Conservation (phyloP, 2,113 vertebrate species). For the Ailurus styani region DNA sequence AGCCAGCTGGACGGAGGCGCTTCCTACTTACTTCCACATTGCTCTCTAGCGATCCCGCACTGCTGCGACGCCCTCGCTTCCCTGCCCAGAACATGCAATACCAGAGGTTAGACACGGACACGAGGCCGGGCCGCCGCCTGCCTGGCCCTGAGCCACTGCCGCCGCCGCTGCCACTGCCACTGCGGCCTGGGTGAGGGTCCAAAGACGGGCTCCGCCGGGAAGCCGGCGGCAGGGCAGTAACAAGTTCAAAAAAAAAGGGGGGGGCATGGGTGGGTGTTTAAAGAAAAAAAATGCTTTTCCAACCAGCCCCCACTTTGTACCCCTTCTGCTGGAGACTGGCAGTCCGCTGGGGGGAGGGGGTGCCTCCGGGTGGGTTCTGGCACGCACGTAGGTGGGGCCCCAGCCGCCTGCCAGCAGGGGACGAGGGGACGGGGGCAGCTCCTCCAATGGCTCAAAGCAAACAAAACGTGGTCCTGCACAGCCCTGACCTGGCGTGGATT, state of each 20-base stretch:
- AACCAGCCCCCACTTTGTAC: neutral
- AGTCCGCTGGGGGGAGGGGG: neutral
- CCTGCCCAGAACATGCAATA: slow-evolving; percentile 99
- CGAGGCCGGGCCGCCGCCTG: slow-evolving; percentile 80
- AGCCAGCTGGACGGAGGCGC: slow-evolving; percentile 86
- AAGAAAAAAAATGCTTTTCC: neutral
- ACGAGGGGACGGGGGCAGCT: neutral
- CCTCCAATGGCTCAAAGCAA: neutral
- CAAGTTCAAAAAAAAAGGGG: neutral
- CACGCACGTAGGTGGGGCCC: neutral
- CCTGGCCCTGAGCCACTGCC: slow-evolving; percentile 31
- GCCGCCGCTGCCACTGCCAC: neutral
- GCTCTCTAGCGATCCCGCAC: slow-evolving; percentile 99
- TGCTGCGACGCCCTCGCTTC: slow-evolving; percentile 99
- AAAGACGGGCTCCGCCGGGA: neutral
- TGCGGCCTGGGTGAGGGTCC: neutral
- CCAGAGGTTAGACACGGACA: slow-evolving; percentile 93
- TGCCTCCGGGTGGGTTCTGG: neutral
- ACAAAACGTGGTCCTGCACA: neutral
- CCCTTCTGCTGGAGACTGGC: neutral
- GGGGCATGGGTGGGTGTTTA: neutral
- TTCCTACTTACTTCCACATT: slow-evolving; percentile 99
- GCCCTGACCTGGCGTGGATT: slow-evolving; percentile 80
- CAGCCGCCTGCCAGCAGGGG: neutral
- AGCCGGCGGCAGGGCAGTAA: neutral